A percentile compares a stretch with the other conserved stretches of the same genome.
Evolutionary conservation across 2,113 vertebrate species (phyloP).

Genomic region (Amphilophus citrinellus): DNA sequence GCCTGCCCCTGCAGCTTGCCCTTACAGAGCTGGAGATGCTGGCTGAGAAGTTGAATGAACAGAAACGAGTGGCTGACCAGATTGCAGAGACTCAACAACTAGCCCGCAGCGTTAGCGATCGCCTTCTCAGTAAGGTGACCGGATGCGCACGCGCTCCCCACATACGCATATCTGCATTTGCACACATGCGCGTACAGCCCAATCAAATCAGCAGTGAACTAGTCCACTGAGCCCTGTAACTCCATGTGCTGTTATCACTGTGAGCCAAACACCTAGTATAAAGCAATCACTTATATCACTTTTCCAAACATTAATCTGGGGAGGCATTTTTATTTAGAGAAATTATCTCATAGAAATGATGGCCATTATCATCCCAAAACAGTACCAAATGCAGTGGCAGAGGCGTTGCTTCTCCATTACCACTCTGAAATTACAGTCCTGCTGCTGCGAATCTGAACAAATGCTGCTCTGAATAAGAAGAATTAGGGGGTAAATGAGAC

Average conservation of each 20-base stretch:
- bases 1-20: slow-evolving; percentile 93
- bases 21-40: slow-evolving; percentile 95
- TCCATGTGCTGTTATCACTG: slow-evolving; percentile 47
- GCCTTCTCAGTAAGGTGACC: slow-evolving; percentile 91
- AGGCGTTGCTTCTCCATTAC: slow-evolving; percentile 72
- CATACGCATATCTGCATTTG: not conserved
- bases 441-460: slow-evolving; percentile 74
- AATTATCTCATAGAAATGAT: slow-evolving; percentile 67
- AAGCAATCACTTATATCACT: slow-evolving; percentile 57
- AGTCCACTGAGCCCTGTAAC: slow-evolving; percentile 19
- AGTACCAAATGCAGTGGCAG: slow-evolving; percentile 56
- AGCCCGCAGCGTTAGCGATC: slow-evolving; percentile 91
- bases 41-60: slow-evolving; percentile 95
- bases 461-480: slow-evolving; percentile 76
- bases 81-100: slow-evolving; percentile 95
- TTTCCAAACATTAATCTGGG: slow-evolving; percentile 57
- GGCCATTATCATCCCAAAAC: slow-evolving; percentile 71
- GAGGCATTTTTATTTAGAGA: slow-evolving; percentile 65
- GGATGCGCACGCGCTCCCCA: not conserved
- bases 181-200: slow-evolving; percentile 5
- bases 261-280: slow-evolving; percentile 56
- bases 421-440: slow-evolving; percentile 67
- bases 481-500: slow-evolving; percentile 84
- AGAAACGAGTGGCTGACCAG: slow-evolving; percentile 95
- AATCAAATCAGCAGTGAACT: slow-evolving; percentile 43